phyloP scores from a whole-genome alignment of 2,888 invertebrate species.

The Camponotus fellah region DNA sequence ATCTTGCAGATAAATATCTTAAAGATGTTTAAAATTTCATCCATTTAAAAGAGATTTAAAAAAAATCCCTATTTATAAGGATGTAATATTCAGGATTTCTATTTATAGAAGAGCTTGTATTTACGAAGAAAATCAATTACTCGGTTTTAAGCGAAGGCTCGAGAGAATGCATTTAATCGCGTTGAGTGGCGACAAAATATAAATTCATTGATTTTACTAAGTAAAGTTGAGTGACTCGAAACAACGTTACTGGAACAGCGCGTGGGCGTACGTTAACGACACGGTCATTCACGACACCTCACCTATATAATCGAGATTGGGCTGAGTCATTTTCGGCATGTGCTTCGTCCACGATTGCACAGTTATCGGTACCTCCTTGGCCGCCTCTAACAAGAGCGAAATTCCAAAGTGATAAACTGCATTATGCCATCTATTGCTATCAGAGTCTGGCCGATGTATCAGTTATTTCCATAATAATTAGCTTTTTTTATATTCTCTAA shows the following conservation, averaged over 20 bases:
- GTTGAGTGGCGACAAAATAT: background rate
- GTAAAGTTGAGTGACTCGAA: background rate
- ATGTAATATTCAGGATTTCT: background rate
- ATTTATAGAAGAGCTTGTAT: conserved; percentile 13
- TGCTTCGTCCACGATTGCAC: conserved; percentile 97
- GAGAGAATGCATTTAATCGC: background rate
- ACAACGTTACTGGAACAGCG: background rate
- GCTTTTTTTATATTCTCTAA: background rate
- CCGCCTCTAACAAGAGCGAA: conserved; percentile 48
- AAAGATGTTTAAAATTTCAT: background rate
- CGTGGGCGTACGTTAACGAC: conserved; percentile 13
- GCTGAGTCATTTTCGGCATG: conserved; percentile 96
- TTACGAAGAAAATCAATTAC: background rate
- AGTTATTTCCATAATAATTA: background rate
- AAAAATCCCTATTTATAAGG: conserved; percentile 1
- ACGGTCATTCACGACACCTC: conserved; percentile 80
- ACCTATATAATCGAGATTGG: conserved; percentile 97
- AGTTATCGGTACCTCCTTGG: conserved; percentile 87
- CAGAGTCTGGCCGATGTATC: background rate
- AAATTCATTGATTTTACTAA: conserved; percentile 13
- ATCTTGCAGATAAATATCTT: too few species aligned
- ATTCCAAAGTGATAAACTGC: conserved; percentile 9
- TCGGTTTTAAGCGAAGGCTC: background rate
- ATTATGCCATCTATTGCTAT: background rate
- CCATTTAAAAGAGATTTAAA: background rate